Evolutionary conservation across 2,113 vertebrate species (phyloP), one percentile per base, ranked within the genome.

Genomic region (Eupsittula cactorum): DNA sequence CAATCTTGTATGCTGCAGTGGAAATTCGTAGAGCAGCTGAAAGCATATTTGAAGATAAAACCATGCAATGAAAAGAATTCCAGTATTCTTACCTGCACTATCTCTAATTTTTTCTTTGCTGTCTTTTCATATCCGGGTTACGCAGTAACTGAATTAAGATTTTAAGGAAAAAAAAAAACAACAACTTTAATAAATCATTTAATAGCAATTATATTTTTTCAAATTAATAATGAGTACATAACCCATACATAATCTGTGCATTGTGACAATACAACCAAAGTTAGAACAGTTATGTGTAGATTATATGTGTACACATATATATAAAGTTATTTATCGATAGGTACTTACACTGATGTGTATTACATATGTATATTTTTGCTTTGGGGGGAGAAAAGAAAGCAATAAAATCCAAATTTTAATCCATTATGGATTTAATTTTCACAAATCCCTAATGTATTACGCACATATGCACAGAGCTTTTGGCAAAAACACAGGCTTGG

Each of bases 21-120:
- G 41, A 90, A 88, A 78, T 33, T 39, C 64, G 13, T 39, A 75
- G 33, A 84, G 24, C 11, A 78, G 20, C 28, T 88, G 57, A 91
- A 92, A 82, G 14, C 37, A 44, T 62, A 79, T 87, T 50, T 84
- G 65, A 71, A 67, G 46, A 47, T 11, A 75, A 83, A 95, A 70
- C 18, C 88, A 71, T 46, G 3, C 14, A 74, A 50, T 65, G 5
- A 49, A 91, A 76, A 87, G 12, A 81, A 78, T 46, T 60, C 0
- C 9, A 27, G 2, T 25, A 37, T 37, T 63, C 50, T 67, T 78
- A 44, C 13, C 13, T 27, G 33, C 11, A 13, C 1, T n/a, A 18
- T 21, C 25, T 35, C 46, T 84, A 21, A 6, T 78, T 85, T 78
- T 71, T 47, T 23, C 33, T 65, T 68, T 82, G 6, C 27, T 71